Percentiles rank a stretch among this genome's conserved stretches.
Evolutionary conservation across 2,797 vertebrate species (phyloP).

Genomic region (Smutsia gigantea): DNA sequence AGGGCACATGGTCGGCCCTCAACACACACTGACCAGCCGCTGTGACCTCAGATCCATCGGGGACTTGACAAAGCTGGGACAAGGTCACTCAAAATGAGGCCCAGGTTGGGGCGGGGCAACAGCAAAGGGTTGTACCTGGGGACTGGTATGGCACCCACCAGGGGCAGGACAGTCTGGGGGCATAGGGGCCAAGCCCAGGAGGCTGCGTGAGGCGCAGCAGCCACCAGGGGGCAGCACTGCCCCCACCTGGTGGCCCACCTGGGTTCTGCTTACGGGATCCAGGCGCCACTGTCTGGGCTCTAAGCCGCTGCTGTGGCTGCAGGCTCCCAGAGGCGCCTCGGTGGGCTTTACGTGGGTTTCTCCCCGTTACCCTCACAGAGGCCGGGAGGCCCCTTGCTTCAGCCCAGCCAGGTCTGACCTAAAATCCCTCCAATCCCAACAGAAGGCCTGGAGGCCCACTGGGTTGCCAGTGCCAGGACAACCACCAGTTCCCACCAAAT

Average conservation of each 20-base stretch:
- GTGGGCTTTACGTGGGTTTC: accelerated
- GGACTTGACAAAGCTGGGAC: neutral
- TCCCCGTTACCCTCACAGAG: neutral
- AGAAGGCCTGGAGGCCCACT: accelerated
- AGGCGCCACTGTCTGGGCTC: accelerated
- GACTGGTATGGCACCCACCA: accelerated
- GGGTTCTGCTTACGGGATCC: accelerated
- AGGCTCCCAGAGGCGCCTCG: neutral
- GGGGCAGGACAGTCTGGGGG: neutral
- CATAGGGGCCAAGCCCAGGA: accelerated
- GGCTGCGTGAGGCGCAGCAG: neutral
- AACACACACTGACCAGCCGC: neutral
- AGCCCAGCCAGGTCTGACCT: no score
- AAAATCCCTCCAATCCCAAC: neutral
- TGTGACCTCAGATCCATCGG: neutral
- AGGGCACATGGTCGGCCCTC: neutral
- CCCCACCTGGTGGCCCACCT: accelerated
- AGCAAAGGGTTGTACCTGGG: accelerated
- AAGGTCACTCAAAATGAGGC: neutral
- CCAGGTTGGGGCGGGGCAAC: neutral
- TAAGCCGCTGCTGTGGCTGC: accelerated
- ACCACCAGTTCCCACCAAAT: accelerated
- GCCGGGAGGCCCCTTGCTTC: no score
- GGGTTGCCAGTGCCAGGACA: neutral
- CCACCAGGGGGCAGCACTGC: conserved; percentile 41